Conservation (phyloP, 1,140 invertebrate genomes). For the Lycorma delicatula region DNA sequence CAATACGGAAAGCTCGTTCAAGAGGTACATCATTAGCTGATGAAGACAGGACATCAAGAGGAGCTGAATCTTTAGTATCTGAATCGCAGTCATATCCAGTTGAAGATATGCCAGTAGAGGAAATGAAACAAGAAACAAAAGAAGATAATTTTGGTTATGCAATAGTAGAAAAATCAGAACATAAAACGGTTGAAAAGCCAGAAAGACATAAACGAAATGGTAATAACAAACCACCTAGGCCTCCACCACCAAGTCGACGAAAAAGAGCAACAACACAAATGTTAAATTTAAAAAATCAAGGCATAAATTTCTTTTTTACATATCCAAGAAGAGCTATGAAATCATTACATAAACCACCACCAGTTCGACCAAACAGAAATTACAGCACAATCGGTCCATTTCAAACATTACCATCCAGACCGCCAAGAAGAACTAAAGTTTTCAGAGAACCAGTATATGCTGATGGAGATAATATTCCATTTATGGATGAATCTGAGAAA, state of each 20-base stretch:
- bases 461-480: conserved; percentile 23
- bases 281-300: conserved; percentile 22
- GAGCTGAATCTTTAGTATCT: conserved; percentile 50
- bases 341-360: conserved; percentile 26
- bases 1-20: conserved; percentile 44
- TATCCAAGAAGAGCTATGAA: conserved; percentile 36
- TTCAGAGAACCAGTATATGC: conserved; percentile 32
- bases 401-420: no score
- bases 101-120: neutral
- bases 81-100: conserved; percentile 13
- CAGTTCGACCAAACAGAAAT: conserved; percentile 47
- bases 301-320: conserved; percentile 40
- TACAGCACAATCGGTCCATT: conserved; percentile 56
- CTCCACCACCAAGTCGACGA: conserved; percentile 40
- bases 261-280: conserved; percentile 36
- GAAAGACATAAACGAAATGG: conserved; percentile 2
- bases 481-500: conserved; percentile 18
- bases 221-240: conserved; percentile 42
- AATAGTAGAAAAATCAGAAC: conserved; percentile 50
- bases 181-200: neutral
- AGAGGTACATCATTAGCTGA: conserved; percentile 46
- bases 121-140: conserved; percentile 29
- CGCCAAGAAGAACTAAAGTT: conserved; percentile 45
- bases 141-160: conserved; percentile 45
- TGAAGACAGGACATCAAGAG: conserved; percentile 59